Base-by-base conservation (phyloP, 2,797 vertebrate genomes). In the Apogon talboti region DNA sequence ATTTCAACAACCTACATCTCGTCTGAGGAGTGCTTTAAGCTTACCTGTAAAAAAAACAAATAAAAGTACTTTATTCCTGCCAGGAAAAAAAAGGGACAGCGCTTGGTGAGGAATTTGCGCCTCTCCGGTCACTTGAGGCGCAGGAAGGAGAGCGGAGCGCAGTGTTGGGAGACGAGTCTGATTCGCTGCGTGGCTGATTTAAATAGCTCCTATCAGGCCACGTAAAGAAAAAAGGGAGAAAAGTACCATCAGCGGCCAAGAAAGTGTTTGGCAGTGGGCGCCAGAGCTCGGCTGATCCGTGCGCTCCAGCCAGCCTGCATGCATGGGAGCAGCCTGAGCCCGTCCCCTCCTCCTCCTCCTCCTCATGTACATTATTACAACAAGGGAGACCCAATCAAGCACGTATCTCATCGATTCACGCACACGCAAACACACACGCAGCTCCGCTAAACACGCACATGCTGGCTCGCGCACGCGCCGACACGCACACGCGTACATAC, bases 311-410 rank as follows among this genome's bases (percentile, higher is more conserved):
- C 74, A 76, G 79, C 74, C 74, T 60, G 85, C 84, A 43, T 66
- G 86, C 84, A 74, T 66, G 71, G 89, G 91, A 91, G 91, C 94
- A 93, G 89, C 85, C 87, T 83, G 90, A 91, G 91, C 92, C 90
- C 92, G 79, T 90, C 94, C 92, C 82, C 82, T 88, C 91, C 75
- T 91, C 93, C 92, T 92, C 78, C 60, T 85, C 89, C 82, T 92
- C 92, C 92, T 94, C 87, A 89, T 91, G 91, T 89, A 92, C 94
- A 93, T 94, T 93, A 92, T 93, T 94, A 93, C 95, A 93, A 93
- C 93, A 93, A 97, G 96, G 96, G 94, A 94, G 92, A 93, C 94
- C 89, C 95, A 97, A 97, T 97, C 96, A 95, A 97, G 93, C 94
- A 87, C 95, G 90, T 92, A 95, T 94, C 93, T 92, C 95, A 96